These are phyloP conservation scores for Podarcis lilfordi DNA, from an alignment of 2,797 vertebrate genomes.

Conservation along the genomic window DNA sequence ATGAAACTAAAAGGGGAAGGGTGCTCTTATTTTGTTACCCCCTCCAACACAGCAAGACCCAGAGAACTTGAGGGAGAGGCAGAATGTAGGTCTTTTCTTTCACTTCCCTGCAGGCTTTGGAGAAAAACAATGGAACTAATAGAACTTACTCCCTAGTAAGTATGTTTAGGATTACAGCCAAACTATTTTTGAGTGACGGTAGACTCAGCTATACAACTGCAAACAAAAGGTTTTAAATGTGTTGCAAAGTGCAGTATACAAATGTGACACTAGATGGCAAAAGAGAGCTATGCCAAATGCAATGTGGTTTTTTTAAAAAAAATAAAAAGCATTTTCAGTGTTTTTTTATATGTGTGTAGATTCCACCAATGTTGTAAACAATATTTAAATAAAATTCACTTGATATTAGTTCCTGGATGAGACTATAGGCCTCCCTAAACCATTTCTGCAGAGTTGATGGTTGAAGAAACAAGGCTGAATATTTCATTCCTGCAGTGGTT, in stretches of 20 bases:
- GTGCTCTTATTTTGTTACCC: background rate
- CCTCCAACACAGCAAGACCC: too few species aligned
- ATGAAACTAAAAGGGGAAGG: background rate
- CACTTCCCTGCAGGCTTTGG: background rate
- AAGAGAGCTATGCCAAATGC: too few species aligned
- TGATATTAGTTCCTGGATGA: background rate
- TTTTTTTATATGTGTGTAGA: too few species aligned
- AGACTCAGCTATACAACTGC: too few species aligned
- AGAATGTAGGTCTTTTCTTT: background rate
- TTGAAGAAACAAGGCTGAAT: constrained; percentile 2
- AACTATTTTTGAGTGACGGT: too few species aligned
- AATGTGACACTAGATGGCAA: too few species aligned
- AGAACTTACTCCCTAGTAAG: background rate
- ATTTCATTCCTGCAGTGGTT: background rate
- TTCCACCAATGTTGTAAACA: background rate
- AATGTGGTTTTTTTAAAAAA: too few species aligned
- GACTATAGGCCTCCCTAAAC: background rate
- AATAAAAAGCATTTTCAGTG: too few species aligned
- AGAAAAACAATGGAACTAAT: background rate
- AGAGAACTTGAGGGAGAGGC: background rate
- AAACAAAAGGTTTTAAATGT: too few species aligned
- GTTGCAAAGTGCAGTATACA: too few species aligned
- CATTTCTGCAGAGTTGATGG: background rate
- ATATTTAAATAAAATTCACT: background rate
- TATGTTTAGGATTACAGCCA: background rate